Evolutionary conservation across 1,140 invertebrate species (phyloP), one percentile per base, ranked within the genome.

Genomic region (Drosophila takahashii): DNA sequence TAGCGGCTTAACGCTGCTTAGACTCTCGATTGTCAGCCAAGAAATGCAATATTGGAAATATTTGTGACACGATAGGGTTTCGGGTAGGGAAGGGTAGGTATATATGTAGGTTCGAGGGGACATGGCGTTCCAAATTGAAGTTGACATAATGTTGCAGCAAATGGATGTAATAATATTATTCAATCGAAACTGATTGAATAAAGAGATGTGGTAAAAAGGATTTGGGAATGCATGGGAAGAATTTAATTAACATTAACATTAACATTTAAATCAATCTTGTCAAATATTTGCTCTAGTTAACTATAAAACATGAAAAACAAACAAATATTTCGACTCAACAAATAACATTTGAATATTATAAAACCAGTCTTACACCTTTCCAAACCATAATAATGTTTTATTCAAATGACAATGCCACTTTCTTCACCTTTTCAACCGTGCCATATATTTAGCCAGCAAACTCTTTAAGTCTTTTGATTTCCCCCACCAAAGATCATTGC

Each of bases 1-100:
- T 65, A 83, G 77, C 79, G 79, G 84, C 79, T 87, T 89, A 89
- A 70, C 67, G 74, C 65, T 81, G 66, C 66, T 79, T 79, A 86
- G 76, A 79, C 79, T 64, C 62, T 52, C 65, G 61, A 80, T 60
- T 77, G 81, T 56, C 51, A 59, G 48, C 42, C 54, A 59, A 57
- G 45, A 57, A 56, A 58, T 57, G 61, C 53, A 74, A 79, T 67
- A 74, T 67, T 42, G 53, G 44, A 42, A 73, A 52, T 58, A 61
- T 42, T 70, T 51, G 36, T 47, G 39, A 37, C 34, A 29, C 22
- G 18, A 18, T 29, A 37, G 18, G 34, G 29, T 36, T 69, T 9
- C 0, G 41, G 37, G 41, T 39, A 15, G 62, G 42, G 9, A 11
- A 26, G 10, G 18, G 0, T 37, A 13, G 36, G 36, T 11, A 13